A percentile compares a stretch with the other conserved stretches of the same genome.
Evolutionary conservation across 2,113 vertebrate species (phyloP).

Genomic region (Serinus canaria): DNA sequence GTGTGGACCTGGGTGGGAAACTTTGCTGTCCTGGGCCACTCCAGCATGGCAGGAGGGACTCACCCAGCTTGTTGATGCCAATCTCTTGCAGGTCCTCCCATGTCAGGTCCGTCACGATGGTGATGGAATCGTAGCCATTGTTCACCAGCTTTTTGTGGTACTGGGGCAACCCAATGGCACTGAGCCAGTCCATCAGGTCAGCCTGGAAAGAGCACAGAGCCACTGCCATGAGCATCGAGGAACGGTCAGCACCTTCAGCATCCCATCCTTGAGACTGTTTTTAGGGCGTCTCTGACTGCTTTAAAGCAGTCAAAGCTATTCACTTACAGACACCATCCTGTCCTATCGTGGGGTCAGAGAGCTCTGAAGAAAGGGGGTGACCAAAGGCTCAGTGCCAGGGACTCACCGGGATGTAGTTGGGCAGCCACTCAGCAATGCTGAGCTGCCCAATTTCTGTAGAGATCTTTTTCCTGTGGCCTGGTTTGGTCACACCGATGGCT

Average conservation of each 20-base stretch:
- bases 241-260: background rate
- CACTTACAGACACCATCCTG: background rate
- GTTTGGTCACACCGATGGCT: constrained; percentile 94
- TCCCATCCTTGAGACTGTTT: background rate
- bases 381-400: background rate
- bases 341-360: background rate
- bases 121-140: constrained; percentile 94
- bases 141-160: constrained; percentile 92
- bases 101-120: constrained; percentile 87
- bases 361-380: background rate
- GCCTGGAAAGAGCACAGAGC: constrained; percentile 57
- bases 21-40: background rate
- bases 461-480: constrained; percentile 95
- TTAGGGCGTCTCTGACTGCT: background rate
- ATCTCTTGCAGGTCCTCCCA: constrained; percentile 98
- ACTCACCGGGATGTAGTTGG: constrained; percentile 90
- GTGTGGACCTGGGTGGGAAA: background rate
- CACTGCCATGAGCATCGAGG: fast-evolving
- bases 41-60: background rate
- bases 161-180: constrained; percentile 88
- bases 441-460: constrained; percentile 91
- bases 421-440: constrained; percentile 92
- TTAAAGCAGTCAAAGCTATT: background rate
- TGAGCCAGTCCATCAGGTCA: constrained; percentile 91
- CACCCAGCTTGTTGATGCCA: constrained; percentile 94